Evolutionary conservation across 2,797 vertebrate genomes (phyloP), one percentile per base, ranked within the genome.

Genomic region (Sebastes hopkinsi): DNA sequence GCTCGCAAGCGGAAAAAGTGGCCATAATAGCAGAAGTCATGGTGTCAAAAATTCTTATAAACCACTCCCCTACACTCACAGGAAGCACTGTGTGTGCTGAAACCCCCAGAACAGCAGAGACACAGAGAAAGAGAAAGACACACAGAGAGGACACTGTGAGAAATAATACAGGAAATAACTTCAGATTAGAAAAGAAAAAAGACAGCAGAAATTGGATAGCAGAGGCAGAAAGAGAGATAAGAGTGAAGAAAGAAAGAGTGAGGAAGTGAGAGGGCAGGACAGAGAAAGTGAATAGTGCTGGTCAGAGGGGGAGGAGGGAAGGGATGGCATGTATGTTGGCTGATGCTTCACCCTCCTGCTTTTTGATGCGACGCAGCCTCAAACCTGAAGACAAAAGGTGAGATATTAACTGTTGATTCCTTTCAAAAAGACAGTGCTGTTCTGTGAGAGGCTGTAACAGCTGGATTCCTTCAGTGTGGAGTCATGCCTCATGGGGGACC

Each of bases 61-160:
- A 88, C 88, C 92, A 83, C 94, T 46, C 91, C 90, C 89, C 77
- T 82, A 42, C 25, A 2, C 30, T 76, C 82, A 89, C 88, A 93
- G 89, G 87, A 93, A 94, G 77, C 60, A 18, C 14, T 66, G 11
- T 58, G 71, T 61, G 58, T 22, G 72, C 52, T 70, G 9, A 76
- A 90, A 82, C n/a, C 70, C 60, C 59, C 64, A 86, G 50, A 55
- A 16, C 36, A 77, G 65, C 20, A 60, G 9, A 75, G 23, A 72
- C 52, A 56, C 50, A 69, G 23, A 70, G 13, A 73, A 73, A 38
- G 22, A 32, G 22, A 62, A 3, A 55, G 11, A 77, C 2, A 16
- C 5, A 64, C 2, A 56, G 25, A 13, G 1, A 72, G 20, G 29
- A 25, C 20, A 64, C 4, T 1, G n/a, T 64, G 12, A 77, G 52